Evolutionary conservation across 1,140 invertebrate species (phyloP).

Genomic region (Brachionus koreanus): DNA sequence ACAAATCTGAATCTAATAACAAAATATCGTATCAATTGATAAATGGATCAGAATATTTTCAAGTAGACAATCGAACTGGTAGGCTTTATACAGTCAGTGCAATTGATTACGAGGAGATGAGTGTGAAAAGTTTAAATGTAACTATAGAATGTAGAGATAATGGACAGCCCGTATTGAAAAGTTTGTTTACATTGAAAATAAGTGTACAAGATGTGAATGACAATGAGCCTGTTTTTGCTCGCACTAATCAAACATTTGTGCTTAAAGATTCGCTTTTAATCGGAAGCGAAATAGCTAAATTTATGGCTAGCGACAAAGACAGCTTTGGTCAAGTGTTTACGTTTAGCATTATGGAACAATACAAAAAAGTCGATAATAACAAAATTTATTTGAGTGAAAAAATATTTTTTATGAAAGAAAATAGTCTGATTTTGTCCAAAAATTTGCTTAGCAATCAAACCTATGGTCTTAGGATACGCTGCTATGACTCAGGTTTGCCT

Average conservation of each 20-base stretch:
- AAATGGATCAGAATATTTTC: not conserved
- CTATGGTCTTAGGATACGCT: not conserved
- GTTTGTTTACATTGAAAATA: not conserved
- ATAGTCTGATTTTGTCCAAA: slow-evolving; percentile 33
- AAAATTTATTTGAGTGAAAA: not conserved
- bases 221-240: slow-evolving; percentile 18
- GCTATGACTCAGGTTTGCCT: slow-evolving; percentile 30
- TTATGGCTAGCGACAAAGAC: not conserved
- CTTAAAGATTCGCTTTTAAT: slow-evolving; percentile 16
- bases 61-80: not conserved
- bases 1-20: not conserved
- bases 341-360: slow-evolving; percentile 32
- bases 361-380: not conserved
- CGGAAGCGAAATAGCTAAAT: not conserved
- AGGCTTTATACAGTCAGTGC: not conserved
- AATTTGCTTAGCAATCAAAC: slow-evolving; percentile 21
- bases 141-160: not conserved
- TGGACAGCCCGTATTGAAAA: not conserved
- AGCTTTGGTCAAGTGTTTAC: slow-evolving; percentile 16
- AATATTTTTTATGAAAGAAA: slow-evolving; percentile 36
- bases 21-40: not conserved
- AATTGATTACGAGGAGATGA: not conserved
- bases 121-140: not conserved
- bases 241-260: not conserved
- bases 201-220: slow-evolving; percentile 5